Conservation (phyloP, 2,797 vertebrate species). For the Cuniculus paca region DNA sequence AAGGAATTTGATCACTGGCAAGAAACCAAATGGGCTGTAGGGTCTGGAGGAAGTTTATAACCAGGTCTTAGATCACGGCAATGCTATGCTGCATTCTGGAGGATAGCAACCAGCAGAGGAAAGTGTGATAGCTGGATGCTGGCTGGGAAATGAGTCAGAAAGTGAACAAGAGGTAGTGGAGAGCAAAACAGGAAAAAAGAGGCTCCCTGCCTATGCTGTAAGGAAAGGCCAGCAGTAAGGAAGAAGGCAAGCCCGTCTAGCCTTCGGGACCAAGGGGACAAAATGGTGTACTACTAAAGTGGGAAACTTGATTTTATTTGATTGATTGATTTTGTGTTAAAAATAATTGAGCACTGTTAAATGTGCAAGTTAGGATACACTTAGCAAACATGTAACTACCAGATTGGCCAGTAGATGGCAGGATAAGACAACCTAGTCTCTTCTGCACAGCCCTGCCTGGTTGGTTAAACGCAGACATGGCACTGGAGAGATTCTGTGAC, state of each 20-base stretch:
- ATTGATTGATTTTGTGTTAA: not conserved
- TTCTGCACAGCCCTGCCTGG: rapidly evolving
- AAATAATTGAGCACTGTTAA: not conserved
- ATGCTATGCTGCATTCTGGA: not conserved
- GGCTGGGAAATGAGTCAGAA: not conserved
- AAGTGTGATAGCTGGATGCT: rapidly evolving
- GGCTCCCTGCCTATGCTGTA: not conserved
- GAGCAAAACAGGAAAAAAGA: not conserved
- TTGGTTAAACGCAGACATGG: not conserved
- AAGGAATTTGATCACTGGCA: not conserved
- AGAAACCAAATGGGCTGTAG: not conserved
- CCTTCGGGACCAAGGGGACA: not conserved
- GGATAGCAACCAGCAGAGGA: rapidly evolving
- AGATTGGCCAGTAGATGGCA: constrained; percentile 78
- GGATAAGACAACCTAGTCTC: constrained; percentile 54
- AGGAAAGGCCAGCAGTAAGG: not conserved
- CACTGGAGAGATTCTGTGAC: not conserved
- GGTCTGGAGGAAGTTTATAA: not conserved
- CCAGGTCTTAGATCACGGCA: not conserved
- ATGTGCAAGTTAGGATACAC: not conserved
- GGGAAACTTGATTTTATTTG: not conserved
- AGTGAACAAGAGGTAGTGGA: not conserved
- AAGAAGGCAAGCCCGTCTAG: not conserved
- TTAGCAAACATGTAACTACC: not conserved
- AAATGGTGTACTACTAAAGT: not conserved